Base-by-base conservation (phyloP, 2,113 vertebrate species). In the Myodes glareolus region DNA sequence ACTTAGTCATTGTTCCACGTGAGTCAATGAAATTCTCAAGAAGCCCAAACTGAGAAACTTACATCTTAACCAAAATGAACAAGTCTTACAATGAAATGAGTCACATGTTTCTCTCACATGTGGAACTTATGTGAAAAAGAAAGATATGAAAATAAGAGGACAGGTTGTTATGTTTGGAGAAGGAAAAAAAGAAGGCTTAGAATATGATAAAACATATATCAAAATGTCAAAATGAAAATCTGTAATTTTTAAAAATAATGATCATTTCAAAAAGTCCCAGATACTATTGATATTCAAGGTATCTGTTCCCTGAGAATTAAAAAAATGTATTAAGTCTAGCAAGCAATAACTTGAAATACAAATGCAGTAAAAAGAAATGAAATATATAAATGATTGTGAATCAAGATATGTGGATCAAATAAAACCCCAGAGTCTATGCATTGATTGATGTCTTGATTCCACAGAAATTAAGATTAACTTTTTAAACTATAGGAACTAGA, bases 11-110 rank as follows among this genome's bases (percentile, higher is more conserved):
- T 95, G 50, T 3, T 94, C 27, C 70, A 68, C 80, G 87, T 77
- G 8, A 82, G n/a, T 68, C 61, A 87, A 33, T 75, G 90, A 90
- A 84, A 9, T 80, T 94, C 25, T 94, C 29, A 92, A 85, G 31
- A 93, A 77, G 16, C 75, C 78, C 31, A 52, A 68, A 84, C 61
- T 75, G 78, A 88, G 39, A 70, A 45, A 91, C 80, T 61, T 39
- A 9, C 52, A 76, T 33, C 7, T 33, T 42, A 76, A 63, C 8
- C 72, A 61, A 90, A 76, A 45, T 61, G 58, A 21, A 14, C 11
- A 3, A 25, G 29, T 47, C 33, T 65, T 23, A 65, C 55, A 90
- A 78, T 47, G 29, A 65, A 23, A 65, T 36, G 31, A 50, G n/a
- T 78, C 73, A 78, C 12, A 47, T 78, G 42, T 10, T 78, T 77